phyloP scores from a whole-genome alignment of 2,113 vertebrate genomes.

The Macrotus californicus region DNA sequence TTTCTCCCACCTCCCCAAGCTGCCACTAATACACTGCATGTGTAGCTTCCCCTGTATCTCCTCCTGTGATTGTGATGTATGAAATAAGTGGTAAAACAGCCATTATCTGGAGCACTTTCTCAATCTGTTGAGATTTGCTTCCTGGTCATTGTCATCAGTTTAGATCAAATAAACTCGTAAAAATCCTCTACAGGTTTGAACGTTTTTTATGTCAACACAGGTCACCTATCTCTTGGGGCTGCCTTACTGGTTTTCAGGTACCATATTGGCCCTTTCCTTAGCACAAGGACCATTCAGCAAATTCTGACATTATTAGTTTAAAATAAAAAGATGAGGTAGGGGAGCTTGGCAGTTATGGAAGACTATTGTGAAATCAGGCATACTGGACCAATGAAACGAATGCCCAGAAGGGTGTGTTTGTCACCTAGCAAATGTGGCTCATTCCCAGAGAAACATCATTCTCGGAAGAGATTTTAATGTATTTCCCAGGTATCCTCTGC shows the following conservation, averaged over 20 bases:
- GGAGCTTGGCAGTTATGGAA: background rate
- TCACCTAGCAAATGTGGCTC: slow-evolving; percentile 30
- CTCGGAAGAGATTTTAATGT: slow-evolving; percentile 44
- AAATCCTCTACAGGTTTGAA: background rate
- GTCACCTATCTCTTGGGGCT: background rate
- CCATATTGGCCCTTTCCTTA: background rate
- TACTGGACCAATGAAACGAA: slow-evolving; percentile 7
- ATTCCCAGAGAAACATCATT: background rate
- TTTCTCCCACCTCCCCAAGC: background rate
- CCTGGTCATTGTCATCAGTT: background rate
- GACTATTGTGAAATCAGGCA: background rate
- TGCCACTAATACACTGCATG: background rate
- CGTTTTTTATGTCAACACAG: background rate
- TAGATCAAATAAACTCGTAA: background rate
- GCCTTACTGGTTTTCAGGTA: background rate
- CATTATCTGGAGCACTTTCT: background rate
- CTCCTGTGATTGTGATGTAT: background rate
- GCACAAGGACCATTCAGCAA: background rate
- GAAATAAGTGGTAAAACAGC: background rate
- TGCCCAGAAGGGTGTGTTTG: slow-evolving; percentile 23
- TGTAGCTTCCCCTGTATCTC: background rate
- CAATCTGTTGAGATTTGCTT: background rate
- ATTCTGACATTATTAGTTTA: background rate
- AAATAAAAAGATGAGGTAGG: background rate
- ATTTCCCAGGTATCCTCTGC: slow-evolving; percentile 50